phyloP scores from a whole-genome alignment of 2,113 vertebrate species.

The Erpornis zantholeuca region DNA sequence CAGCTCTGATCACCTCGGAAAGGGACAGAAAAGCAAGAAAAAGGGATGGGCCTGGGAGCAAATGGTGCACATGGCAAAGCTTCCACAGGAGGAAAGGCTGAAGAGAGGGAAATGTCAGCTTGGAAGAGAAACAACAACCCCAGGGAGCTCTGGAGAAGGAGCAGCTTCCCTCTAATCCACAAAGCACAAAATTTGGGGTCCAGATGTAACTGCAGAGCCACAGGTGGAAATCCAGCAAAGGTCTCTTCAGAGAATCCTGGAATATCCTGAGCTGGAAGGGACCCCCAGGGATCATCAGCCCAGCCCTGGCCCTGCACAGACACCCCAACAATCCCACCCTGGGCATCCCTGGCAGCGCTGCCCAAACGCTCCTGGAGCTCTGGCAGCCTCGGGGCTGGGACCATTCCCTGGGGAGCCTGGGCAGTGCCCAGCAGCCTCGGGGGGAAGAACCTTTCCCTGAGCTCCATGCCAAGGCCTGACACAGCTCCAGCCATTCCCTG shows the following conservation, averaged over 20 bases:
- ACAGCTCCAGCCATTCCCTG: background rate
- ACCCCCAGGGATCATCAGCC: too few relatives aligned
- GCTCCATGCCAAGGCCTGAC: background rate
- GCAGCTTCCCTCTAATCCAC: background rate
- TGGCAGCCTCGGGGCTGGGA: background rate
- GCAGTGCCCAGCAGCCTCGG: background rate
- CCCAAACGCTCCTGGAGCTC: background rate
- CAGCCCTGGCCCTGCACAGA: accelerated
- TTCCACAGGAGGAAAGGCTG: background rate
- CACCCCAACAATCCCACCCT: background rate
- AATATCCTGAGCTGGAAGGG: background rate
- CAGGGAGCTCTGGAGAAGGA: background rate
- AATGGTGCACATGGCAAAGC: background rate
- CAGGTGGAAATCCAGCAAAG: background rate
- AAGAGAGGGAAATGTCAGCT: background rate
- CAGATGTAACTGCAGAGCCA: background rate
- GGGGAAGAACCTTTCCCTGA: background rate
- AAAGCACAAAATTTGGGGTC: background rate
- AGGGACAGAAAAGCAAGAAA: background rate
- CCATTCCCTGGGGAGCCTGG: background rate
- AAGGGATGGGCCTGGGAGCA: background rate
- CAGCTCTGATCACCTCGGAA: background rate
- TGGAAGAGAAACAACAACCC: background rate
- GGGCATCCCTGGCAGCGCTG: background rate
- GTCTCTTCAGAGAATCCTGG: background rate